Evolutionary conservation across 64 coral and sea anemone genomes (phyloP).

Genomic region (Platygyra sinensis): DNA sequence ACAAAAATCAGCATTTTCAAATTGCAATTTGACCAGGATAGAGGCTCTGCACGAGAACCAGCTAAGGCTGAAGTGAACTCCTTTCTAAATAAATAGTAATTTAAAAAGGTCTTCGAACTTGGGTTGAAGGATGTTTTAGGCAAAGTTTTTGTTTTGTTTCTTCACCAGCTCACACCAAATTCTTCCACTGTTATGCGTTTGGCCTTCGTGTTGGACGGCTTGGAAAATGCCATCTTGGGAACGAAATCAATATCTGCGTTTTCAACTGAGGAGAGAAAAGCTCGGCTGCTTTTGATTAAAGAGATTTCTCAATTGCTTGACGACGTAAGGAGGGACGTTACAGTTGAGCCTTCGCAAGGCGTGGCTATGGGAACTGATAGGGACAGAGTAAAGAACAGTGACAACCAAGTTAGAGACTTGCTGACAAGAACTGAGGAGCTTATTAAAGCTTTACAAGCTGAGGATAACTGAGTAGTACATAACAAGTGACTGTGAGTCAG

Average conservation of each 20-base stretch:
- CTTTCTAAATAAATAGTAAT: too few relatives aligned
- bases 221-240: neutral
- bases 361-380: neutral
- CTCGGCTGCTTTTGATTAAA: neutral
- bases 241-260: neutral
- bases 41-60: too few relatives aligned
- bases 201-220: slow-evolving; percentile 1
- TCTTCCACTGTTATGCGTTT: neutral
- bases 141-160: neutral
- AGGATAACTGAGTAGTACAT: too few relatives aligned
- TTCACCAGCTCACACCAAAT: neutral
- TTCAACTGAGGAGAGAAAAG: neutral
- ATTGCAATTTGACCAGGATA: too few relatives aligned
- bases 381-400: too few relatives aligned
- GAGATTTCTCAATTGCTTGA: neutral
- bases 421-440: neutral
- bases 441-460: neutral
- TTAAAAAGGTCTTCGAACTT: too few relatives aligned
- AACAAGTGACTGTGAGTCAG: too few relatives aligned
- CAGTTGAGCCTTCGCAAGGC: too few relatives aligned
- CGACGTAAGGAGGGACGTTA: neutral
- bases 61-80: too few relatives aligned
- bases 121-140: too few relatives aligned
- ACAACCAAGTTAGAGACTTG: neutral
- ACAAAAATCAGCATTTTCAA: too few relatives aligned